Base-by-base conservation (phyloP, 1,140 invertebrate genomes). In the Aphelenchoides avenae region DNA sequence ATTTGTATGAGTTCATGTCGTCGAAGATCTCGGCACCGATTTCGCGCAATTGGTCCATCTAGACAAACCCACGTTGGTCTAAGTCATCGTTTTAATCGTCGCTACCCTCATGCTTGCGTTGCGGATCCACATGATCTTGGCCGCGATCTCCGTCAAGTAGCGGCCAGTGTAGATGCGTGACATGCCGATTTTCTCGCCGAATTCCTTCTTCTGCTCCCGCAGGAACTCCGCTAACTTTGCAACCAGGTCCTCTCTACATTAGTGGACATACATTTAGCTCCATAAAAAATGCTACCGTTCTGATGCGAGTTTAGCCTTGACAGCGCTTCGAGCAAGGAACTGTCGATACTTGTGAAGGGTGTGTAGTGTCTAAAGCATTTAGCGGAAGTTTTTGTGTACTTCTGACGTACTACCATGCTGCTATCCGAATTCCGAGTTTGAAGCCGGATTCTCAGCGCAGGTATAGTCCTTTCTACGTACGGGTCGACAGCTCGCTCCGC, bases 391-490 rank as follows among this genome's bases (percentile, higher is more conserved):
- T 40, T 58, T 30, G 11, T n/a, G n/a, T n/a, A n/a, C n/a, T n/a
- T n/a, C n/a, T n/a, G n/a, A 3, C 40, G 18, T 24, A 31, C 40
- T 46, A n/a, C 1, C 43, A n/a, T 46, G n/a, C 40, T 46, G 20
- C 26, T 43, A 29, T 6, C 15, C 52, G 33, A 11, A 5, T 37
- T 31, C 29, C 34, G n/a, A 13, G 30, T 22, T 7, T 65, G 6
- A 5, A 68, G 26, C 15, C 31, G 52, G 13, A 36, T 24, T 46
- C 87, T 86, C 0, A 95, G 77, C 76, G 90, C 90, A 15, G 84
- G 82, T 5, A 87, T 87, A 4, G 92, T 86, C 71, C 85, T 84
- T 61, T 88, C 84, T 76, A 93, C 89, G 9, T 87, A 86, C 0
- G 87, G 87, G 46, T 84, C 82, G 50, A 95, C 78, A 20, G 84